phyloP scores from a whole-genome alignment of 2,113 vertebrate genomes.

The Murina feae region DNA sequence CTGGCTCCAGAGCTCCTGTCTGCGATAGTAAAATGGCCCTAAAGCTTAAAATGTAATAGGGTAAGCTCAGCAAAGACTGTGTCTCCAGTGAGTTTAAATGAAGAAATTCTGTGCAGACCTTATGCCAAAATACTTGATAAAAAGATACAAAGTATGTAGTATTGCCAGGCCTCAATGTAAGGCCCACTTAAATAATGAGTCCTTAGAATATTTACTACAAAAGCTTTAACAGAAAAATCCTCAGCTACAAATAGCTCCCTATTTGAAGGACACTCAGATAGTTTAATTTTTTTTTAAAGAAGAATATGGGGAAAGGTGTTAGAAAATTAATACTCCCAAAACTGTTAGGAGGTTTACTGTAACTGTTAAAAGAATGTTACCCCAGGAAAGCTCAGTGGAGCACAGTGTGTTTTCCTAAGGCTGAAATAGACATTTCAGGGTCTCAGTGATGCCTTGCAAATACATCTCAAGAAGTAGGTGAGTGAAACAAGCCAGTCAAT shows the following conservation, averaged over 20 bases:
- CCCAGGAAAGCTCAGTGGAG: not conserved
- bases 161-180: constrained; percentile 17
- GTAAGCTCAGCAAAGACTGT: not conserved
- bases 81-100: constrained; percentile 8
- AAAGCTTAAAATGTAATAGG: not conserved
- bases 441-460: not conserved
- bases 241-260: constrained; percentile 18
- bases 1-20: not conserved
- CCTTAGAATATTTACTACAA: constrained; percentile 41
- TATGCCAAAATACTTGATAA: constrained; percentile 23
- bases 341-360: not conserved
- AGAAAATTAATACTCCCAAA: not conserved
- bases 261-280: not conserved
- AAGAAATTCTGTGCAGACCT: not conserved
- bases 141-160: constrained; percentile 24
- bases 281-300: not conserved
- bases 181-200: not conserved
- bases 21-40: not conserved
- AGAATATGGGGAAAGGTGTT: not conserved
- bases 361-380: not conserved
- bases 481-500: no score
- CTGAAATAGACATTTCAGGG: not conserved
- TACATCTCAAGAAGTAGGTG: not conserved
- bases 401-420: not conserved
- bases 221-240: constrained; percentile 3